Evolutionary conservation across 2,888 invertebrate genomes (phyloP).

Genomic region (Caenorhabditis doughertyi): DNA sequence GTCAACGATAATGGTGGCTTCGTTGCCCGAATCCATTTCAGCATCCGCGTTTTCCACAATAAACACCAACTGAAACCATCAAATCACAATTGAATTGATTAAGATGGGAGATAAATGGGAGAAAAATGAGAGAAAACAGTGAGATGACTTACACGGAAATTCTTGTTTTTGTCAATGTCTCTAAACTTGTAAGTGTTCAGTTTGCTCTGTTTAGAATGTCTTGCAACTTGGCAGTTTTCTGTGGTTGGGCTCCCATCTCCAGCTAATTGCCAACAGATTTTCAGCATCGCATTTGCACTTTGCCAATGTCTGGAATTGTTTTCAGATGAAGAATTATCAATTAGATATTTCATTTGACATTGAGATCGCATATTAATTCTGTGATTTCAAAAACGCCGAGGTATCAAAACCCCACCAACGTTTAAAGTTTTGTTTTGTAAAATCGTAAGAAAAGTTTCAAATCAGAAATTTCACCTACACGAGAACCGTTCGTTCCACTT

Average conservation of each 20-base stretch:
- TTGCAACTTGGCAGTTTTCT: constrained; percentile 67
- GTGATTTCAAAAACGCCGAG: background rate
- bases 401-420: background rate
- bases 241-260: constrained; percentile 58
- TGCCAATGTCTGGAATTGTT: constrained; percentile 73
- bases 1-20: constrained; percentile 64
- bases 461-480: background rate
- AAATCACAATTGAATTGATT: constrained; percentile 2
- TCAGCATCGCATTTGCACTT: constrained; percentile 69
- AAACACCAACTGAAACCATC: constrained; percentile 64
- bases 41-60: constrained; percentile 66
- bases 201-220: constrained; percentile 68
- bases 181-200: constrained; percentile 63
- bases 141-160: constrained; percentile 65
- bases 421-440: background rate
- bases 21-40: constrained; percentile 44
- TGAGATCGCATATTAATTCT: too few species aligned
- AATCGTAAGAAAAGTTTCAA: background rate
- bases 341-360: too few species aligned
- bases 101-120: too few species aligned
- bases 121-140: background rate
- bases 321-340: background rate
- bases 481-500: constrained; percentile 33
- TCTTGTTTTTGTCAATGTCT: constrained; percentile 55
- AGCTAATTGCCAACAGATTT: constrained; percentile 68